Percentiles rank a stretch among this genome's conserved stretches.
phyloP scores from a whole-genome alignment of 1,140 invertebrate species.

The Caenorhabditis tropicalis region DNA sequence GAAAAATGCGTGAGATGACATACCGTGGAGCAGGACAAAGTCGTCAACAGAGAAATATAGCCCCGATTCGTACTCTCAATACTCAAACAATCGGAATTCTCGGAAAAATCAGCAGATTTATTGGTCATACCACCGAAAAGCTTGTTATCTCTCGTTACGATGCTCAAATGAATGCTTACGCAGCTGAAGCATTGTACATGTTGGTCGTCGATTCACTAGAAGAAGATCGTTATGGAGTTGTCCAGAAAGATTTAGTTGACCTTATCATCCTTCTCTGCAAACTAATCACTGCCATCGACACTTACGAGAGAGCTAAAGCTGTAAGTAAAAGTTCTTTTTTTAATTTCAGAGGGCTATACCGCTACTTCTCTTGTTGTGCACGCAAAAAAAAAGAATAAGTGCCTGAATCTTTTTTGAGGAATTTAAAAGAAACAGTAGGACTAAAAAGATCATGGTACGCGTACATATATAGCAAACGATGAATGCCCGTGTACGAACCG shows the following conservation, averaged over 20 bases:
- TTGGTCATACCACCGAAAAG: neutral
- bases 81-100: neutral
- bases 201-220: conserved; percentile 42
- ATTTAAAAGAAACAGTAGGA: no score
- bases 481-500: neutral
- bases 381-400: no score
- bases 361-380: no score
- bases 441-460: no score
- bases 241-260: conserved; percentile 80
- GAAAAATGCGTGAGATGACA: conserved; percentile 40
- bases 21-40: neutral
- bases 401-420: no score
- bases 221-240: conserved; percentile 82
- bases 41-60: neutral
- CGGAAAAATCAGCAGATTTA: neutral
- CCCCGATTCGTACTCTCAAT: neutral
- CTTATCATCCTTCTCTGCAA: conserved; percentile 78
- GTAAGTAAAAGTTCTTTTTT: conserved; percentile 47
- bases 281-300: conserved; percentile 76
- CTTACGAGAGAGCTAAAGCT: conserved; percentile 49
- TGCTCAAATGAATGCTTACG: conserved; percentile 18
- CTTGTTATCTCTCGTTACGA: conserved; percentile 43
- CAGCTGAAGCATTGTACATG: conserved; percentile 44
- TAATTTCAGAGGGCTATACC: no score
- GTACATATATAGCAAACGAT: neutral